phyloP scores from a whole-genome alignment of 2,113 vertebrate genomes.

The Rhinichthys klamathensis region DNA sequence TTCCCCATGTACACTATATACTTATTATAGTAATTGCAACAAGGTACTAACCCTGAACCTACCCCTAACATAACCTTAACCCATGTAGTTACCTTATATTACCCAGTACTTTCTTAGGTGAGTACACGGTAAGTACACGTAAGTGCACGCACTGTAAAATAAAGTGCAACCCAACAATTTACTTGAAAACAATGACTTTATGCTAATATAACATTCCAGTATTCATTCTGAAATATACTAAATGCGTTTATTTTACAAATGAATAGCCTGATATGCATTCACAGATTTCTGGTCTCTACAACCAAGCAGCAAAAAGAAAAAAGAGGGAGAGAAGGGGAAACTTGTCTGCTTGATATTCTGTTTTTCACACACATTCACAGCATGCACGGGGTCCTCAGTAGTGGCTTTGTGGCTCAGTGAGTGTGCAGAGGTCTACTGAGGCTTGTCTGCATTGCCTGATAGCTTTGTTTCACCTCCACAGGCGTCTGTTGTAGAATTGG shows the following conservation, averaged over 20 bases:
- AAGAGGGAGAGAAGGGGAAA: background rate
- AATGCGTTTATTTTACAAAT: background rate
- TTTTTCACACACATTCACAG: conserved; percentile 22
- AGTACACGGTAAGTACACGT: too few species aligned
- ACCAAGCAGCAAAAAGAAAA: background rate
- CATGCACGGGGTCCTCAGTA: background rate
- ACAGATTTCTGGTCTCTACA: too few species aligned
- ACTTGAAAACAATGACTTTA: background rate
- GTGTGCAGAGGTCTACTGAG: conserved; percentile 60
- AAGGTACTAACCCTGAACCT: too few species aligned
- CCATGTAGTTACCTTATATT: too few species aligned
- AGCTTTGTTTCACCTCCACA: conserved; percentile 70
- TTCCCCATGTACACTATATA: too few species aligned
- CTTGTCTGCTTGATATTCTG: background rate
- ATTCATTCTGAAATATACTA: background rate
- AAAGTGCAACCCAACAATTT: too few species aligned
- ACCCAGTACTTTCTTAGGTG: too few species aligned
- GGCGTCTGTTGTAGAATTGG: conserved; percentile 65
- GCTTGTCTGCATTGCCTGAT: conserved; percentile 72
- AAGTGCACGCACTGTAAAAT: too few species aligned
- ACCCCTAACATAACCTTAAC: too few species aligned
- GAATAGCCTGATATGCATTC: too few species aligned
- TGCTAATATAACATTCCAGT: background rate
- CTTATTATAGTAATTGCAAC: too few species aligned
- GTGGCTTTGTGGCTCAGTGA: background rate